A percentile compares a stretch with the other conserved stretches of the same genome.
Evolutionary conservation across 2,888 invertebrate species (phyloP).

Genomic region (Agrenia bidenticulata): DNA sequence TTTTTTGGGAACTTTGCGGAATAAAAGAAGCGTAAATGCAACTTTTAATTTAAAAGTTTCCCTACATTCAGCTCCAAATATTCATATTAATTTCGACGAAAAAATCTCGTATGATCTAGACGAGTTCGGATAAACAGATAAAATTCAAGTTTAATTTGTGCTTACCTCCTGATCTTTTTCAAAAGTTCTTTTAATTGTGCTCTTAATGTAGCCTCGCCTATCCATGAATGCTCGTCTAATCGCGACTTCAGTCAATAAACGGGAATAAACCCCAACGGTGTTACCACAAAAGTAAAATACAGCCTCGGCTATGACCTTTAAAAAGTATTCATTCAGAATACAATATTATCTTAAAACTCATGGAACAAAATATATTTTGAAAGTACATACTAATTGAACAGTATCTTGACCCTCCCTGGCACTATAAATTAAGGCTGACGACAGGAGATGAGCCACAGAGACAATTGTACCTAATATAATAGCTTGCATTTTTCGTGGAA

Average conservation of each 20-base stretch:
- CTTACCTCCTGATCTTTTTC: constrained; percentile 83
- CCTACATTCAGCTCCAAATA: not conserved
- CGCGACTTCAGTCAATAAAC: constrained; percentile 83
- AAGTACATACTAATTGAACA: not conserved
- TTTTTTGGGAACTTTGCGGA: too few species aligned
- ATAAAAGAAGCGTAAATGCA: too few species aligned
- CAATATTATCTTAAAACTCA: too few species aligned
- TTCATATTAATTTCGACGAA: not conserved
- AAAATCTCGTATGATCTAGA: not conserved
- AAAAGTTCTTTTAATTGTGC: constrained; percentile 75
- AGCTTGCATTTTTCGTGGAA: constrained; percentile 71
- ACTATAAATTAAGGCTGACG: constrained; percentile 56
- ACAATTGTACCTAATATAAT: constrained; percentile 69
- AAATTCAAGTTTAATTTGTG: too few species aligned
- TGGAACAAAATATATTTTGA: not conserved
- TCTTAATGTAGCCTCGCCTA: constrained; percentile 80
- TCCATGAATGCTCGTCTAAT: constrained; percentile 84
- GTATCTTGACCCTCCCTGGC: not conserved
- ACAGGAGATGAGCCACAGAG: constrained; percentile 66
- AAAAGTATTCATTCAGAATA: too few species aligned
- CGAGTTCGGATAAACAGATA: too few species aligned
- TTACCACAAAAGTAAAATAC: constrained; percentile 75
- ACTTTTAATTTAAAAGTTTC: not conserved
- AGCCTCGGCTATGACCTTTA: constrained; percentile 69
- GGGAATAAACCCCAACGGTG: constrained; percentile 81